phyloP scores from a whole-genome alignment of 2,888 invertebrate species.

The Ligdia adustata region DNA sequence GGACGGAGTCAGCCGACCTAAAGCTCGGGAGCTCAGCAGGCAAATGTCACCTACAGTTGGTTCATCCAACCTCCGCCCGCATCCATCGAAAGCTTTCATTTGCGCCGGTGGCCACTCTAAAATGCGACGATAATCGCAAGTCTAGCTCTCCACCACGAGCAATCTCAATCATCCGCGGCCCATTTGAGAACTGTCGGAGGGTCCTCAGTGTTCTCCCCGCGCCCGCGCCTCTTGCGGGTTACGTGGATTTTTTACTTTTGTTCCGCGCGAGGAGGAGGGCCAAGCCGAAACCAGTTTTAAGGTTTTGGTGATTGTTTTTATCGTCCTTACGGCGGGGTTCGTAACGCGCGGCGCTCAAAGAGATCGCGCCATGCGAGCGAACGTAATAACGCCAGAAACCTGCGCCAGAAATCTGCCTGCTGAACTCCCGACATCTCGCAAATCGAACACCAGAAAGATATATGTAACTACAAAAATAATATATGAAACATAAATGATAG shows the following conservation, averaged over 20 bases:
- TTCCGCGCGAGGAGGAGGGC: conserved; percentile 68
- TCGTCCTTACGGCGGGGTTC: conserved; percentile 60
- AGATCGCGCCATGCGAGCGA: conserved; percentile 60
- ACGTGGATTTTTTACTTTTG: conserved; percentile 71
- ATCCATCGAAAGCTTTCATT: conserved; percentile 44
- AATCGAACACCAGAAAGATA: conserved; percentile 59
- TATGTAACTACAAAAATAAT: conserved; percentile 55
- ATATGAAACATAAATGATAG: conserved; percentile 43
- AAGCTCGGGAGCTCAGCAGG: conserved; percentile 58
- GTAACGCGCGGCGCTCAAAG: conserved; percentile 48
- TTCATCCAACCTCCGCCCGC: conserved; percentile 23
- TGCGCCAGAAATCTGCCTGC: conserved; percentile 61
- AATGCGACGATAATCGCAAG: conserved; percentile 43
- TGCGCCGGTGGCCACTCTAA: conserved; percentile 47
- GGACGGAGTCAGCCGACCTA: conserved; percentile 55
- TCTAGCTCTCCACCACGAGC: conserved; percentile 50
- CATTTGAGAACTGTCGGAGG: conserved; percentile 58
- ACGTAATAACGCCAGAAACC: conserved; percentile 61
- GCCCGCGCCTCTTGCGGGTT: conserved; percentile 52
- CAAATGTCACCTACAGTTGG: conserved; percentile 22
- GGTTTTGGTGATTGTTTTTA: conserved; percentile 79
- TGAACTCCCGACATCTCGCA: conserved; percentile 66
- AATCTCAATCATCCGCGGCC: conserved; percentile 57
- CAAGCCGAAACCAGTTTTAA: conserved; percentile 70
- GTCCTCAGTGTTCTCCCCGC: conserved; percentile 45